Evolutionary conservation across 2,113 vertebrate species (phyloP).

Genomic region (Cnemophilus loriae): DNA sequence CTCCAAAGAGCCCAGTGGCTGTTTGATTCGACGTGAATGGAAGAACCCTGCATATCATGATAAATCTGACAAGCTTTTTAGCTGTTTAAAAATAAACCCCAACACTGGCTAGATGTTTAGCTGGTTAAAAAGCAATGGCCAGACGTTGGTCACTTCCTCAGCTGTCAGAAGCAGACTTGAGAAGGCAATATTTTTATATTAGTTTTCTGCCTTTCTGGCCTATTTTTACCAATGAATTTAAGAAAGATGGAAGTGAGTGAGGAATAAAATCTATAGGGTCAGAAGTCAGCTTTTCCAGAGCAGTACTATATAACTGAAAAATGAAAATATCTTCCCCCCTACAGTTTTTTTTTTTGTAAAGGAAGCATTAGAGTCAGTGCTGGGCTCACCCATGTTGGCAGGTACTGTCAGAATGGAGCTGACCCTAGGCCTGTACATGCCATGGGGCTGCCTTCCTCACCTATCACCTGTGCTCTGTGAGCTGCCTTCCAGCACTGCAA

Average conservation of each 20-base stretch:
- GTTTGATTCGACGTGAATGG: neutral
- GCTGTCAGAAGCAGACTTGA: neutral
- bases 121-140: neutral
- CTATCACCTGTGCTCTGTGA: neutral
- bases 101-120: neutral
- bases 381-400: neutral
- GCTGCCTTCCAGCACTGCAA: neutral
- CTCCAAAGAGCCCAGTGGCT: neutral
- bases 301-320: neutral
- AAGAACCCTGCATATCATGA: neutral
- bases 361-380: neutral
- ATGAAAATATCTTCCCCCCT: neutral
- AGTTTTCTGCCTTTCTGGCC: neutral
- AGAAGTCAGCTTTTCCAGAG: neutral
- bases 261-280: neutral
- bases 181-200: neutral
- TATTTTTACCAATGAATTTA: neutral
- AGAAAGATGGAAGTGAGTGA: neutral
- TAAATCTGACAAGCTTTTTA: neutral
- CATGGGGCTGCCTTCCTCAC: neutral
- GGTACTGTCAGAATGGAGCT: neutral
- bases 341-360: neutral
- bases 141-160: neutral
- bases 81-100: neutral
- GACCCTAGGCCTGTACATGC: neutral